These are phyloP conservation scores for Gymnogyps californianus DNA, from an alignment of 2,113 vertebrate species.

Conservation along the genomic window DNA sequence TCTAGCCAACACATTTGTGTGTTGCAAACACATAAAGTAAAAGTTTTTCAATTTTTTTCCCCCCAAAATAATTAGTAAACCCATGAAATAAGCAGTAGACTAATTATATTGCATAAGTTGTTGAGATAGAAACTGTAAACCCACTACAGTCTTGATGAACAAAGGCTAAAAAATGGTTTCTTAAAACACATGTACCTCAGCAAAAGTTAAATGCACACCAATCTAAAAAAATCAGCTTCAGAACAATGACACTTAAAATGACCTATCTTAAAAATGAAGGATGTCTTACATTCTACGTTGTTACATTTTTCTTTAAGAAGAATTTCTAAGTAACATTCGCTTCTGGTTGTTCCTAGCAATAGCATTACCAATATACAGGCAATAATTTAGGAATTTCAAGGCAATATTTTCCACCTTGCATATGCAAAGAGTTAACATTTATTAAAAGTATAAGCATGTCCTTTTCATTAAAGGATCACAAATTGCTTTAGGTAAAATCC, in stretches of 20 bases:
- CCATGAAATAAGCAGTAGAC: neutral
- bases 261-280: neutral
- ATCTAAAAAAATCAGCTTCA: slow-evolving; percentile 12
- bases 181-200: neutral
- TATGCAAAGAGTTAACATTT: slow-evolving; percentile 41
- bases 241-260: slow-evolving; percentile 5
- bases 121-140: slow-evolving; percentile 25
- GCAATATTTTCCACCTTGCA: slow-evolving; percentile 52
- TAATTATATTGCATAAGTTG: neutral
- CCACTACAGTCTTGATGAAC: neutral
- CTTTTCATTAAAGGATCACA: slow-evolving; percentile 15
- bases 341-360: slow-evolving; percentile 39
- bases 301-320: neutral
- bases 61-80: neutral
- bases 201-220: neutral
- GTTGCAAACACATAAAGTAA: neutral
- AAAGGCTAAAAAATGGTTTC: neutral
- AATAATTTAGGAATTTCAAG: slow-evolving; percentile 54
- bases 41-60: neutral
- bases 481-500: slow-evolving; percentile 21
- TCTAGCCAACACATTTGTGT: neutral
- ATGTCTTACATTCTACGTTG: neutral
- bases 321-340: slow-evolving; percentile 41
- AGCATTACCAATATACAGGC: slow-evolving; percentile 43
- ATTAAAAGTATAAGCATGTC: slow-evolving; percentile 20